Conservation (phyloP, 2,113 vertebrate species). For the Tauraco erythrolophus region DNA sequence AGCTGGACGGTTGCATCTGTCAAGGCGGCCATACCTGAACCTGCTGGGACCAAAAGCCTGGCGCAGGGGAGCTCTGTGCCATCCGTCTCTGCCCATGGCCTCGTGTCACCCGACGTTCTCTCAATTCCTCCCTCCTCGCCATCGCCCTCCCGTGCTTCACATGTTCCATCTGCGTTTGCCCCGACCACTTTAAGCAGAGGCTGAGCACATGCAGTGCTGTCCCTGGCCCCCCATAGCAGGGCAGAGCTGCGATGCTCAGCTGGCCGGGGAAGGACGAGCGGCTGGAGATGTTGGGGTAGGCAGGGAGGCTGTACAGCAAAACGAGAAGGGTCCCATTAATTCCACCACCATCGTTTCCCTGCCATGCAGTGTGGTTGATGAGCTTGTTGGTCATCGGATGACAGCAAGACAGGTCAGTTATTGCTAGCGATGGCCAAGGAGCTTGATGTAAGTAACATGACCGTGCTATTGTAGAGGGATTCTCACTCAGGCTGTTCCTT, state of each 20-base stretch:
- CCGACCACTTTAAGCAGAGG: not conserved
- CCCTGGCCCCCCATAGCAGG: not conserved
- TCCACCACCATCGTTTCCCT: not conserved
- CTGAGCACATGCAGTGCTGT: not conserved
- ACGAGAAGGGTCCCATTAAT: not conserved
- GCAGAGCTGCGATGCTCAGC: accelerated
- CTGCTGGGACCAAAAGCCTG: slow-evolving; percentile 38
- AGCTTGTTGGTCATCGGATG: not conserved
- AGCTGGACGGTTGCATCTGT: slow-evolving; percentile 36
- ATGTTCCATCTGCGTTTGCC: not conserved
- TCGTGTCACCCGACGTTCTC: not conserved
- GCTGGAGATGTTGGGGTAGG: not conserved
- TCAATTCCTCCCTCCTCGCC: not conserved
- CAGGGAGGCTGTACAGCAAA: not conserved
- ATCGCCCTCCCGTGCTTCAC: not conserved
- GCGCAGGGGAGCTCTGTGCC: not conserved
- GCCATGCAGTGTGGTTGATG: not conserved
- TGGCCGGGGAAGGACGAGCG: not conserved
- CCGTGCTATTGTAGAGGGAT: not conserved
- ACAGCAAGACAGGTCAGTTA: not conserved
- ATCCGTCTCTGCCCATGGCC: not conserved
- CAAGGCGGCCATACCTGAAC: not conserved
- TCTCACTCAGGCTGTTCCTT: not conserved
- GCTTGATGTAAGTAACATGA: not conserved
- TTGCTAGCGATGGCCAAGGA: not conserved